Evolutionary conservation across 2,113 vertebrate species (phyloP).

Genomic region (Petroica traversi): DNA sequence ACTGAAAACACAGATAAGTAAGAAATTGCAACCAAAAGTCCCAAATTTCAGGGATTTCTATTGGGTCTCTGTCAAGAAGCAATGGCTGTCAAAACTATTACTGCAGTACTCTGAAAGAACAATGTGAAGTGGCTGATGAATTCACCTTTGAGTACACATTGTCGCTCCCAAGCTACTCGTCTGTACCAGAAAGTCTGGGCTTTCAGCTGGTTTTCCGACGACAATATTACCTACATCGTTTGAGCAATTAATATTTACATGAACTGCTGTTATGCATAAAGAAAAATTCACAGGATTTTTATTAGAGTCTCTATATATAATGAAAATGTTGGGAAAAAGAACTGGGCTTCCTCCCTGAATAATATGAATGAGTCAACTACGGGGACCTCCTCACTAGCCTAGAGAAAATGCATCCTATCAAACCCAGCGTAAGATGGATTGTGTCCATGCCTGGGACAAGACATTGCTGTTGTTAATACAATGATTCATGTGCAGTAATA

Average conservation of each 20-base stretch:
- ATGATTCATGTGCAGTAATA: neutral
- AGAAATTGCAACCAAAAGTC: neutral
- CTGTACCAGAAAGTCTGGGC: neutral
- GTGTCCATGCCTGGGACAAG: neutral
- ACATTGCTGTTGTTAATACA: neutral
- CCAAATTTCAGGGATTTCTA: neutral
- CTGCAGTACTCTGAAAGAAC: neutral
- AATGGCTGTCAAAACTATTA: neutral
- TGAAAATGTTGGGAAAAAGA: neutral
- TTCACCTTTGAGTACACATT: neutral
- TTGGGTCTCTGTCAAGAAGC: neutral
- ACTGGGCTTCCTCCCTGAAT: neutral
- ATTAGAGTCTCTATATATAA: neutral
- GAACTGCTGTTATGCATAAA: neutral
- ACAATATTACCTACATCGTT: neutral
- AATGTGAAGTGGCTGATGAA: neutral
- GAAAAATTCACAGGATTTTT: neutral
- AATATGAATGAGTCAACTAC: neutral
- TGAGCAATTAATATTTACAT: neutral
- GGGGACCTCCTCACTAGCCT: neutral
- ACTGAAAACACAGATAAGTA: neutral
- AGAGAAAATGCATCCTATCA: neutral
- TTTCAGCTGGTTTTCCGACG: neutral
- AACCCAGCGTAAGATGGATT: neutral
- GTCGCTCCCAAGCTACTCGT: neutral